Evolutionary conservation across 2,113 vertebrate genomes (phyloP).

Genomic region (Platycercus adscitus): DNA sequence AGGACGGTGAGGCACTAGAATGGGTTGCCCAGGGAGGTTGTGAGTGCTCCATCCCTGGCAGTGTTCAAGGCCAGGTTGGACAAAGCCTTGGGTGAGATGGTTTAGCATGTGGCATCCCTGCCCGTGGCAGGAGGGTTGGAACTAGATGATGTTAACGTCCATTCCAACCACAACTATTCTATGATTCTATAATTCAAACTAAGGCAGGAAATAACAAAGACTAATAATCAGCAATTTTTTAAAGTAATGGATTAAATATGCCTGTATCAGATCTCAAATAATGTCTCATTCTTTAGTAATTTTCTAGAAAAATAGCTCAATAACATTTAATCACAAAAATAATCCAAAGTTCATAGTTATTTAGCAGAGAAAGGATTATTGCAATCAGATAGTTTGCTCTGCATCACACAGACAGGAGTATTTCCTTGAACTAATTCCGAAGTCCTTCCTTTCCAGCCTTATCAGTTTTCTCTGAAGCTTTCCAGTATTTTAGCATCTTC

Average conservation of each 20-base stretch:
- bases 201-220: not conserved
- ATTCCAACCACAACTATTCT: too few species aligned
- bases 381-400: not conserved
- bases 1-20: too few species aligned
- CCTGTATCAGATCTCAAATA: not conserved
- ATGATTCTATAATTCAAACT: not conserved
- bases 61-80: too few species aligned
- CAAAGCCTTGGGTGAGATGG: too few species aligned
- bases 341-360: not conserved
- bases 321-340: not conserved
- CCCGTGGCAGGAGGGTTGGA: too few species aligned
- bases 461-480: not conserved
- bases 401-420: not conserved
- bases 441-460: not conserved
- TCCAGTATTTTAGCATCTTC: not conserved
- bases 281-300: not conserved
- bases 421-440: not conserved
- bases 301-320: not conserved
- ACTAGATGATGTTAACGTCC: too few species aligned
- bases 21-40: too few species aligned
- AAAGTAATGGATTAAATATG: not conserved
- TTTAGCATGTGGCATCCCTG: too few species aligned
- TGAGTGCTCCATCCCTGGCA: too few species aligned
- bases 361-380: not conserved
- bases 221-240: not conserved